Evolutionary conservation across 2,113 vertebrate species (phyloP), one percentile per base, ranked within the genome.

Genomic region (Anoura caudifer): DNA sequence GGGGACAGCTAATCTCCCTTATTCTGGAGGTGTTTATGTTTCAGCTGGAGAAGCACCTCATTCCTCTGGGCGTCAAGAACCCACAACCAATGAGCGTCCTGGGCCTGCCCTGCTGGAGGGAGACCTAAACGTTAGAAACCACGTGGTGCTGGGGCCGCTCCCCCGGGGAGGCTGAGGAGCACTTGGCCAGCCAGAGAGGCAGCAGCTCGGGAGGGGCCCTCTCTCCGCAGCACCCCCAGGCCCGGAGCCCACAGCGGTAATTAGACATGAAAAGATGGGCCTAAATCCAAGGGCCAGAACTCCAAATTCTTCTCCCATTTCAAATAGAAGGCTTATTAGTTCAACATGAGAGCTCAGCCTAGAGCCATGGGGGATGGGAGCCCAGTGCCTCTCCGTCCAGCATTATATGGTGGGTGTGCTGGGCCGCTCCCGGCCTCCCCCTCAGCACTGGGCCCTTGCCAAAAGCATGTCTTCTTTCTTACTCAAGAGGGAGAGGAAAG

Each of bases 111-210:
- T 45, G 41, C 85, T 63, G 59, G 87, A 41, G 67, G 79, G n/a
- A 70, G 31, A 92, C 67, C 41, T 61, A 45, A 95, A 87, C 90
- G 87, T 65, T 90, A 97, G 93, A 31, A 82, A 54, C 80, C 80
- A 59, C 67, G 84, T 2, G 84, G 82, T 22, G 7, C 26, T 1
- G 12, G 81, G 87, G 84, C 93, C 41, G 70, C 70, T 82, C 75
- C 47, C 93, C 90, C 56, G 10, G 75, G 75, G 95, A 87, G 80
- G 88, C 91, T 41, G 69, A 45, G 76, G 36, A 33, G 15, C 93
- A 86, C 94, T 97, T 96, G 5, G 31, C 90, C 95, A 79, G 63
- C 43, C 45, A 54, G 47, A 4, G 61, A 97, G 94, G 85, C 94
- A 95, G 94, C 94, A 72, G 65, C 75, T 81, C 0, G 22, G 50